A percentile compares a stretch with the other conserved stretches of the same genome.
Conservation (phyloP, 1,140 invertebrate genomes). For the Physella acuta region DNA sequence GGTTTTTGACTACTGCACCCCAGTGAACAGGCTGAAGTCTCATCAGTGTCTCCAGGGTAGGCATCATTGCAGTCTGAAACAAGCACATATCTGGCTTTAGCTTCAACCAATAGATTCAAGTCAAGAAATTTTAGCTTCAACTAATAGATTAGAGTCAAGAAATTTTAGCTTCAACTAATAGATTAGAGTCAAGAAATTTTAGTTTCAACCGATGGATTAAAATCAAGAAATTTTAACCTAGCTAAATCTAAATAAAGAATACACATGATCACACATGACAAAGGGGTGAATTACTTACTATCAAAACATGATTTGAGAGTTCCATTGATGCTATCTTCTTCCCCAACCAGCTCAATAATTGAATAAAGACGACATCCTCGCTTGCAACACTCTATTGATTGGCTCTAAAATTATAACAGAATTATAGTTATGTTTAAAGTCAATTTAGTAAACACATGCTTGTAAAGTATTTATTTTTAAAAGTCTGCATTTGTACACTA, state of each 20-base stretch:
- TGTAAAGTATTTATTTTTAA: too few relatives aligned
- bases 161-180: too few relatives aligned
- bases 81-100: too few relatives aligned
- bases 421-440: too few relatives aligned
- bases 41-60: conserved; percentile 14
- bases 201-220: neutral
- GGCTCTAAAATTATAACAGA: conserved; percentile 11
- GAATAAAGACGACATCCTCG: conserved; percentile 21
- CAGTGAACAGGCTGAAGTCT: conserved; percentile 7
- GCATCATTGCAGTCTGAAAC: conserved; percentile 20
- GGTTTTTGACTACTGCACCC: conserved; percentile 21
- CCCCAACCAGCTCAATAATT: conserved; percentile 18
- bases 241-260: too few relatives aligned
- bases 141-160: too few relatives aligned
- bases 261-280: too few relatives aligned
- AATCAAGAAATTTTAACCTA: too few relatives aligned
- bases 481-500: too few relatives aligned
- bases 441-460: too few relatives aligned
- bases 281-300: conserved; percentile 25
- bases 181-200: neutral
- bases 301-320: conserved; percentile 17
- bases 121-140: too few relatives aligned
- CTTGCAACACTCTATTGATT: conserved; percentile 7
- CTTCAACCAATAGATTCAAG: too few relatives aligned
- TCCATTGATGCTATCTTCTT: conserved; percentile 20